These are phyloP conservation scores for Thecophora atra DNA, from an alignment of 2,888 invertebrate species.

Conservation along the genomic window DNA sequence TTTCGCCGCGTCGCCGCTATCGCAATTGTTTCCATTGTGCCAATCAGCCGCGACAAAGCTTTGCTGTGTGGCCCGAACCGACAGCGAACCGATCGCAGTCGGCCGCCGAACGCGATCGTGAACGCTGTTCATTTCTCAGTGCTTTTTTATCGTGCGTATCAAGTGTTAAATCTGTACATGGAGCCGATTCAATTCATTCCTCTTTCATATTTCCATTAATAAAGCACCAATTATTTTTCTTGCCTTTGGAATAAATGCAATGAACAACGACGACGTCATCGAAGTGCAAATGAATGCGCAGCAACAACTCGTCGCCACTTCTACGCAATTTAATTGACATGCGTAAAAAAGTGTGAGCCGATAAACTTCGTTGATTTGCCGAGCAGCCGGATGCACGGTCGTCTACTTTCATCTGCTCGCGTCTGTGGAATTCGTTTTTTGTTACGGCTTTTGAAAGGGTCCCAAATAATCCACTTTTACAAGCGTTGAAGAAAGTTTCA, in stretches of 20 bases:
- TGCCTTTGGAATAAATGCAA: background rate
- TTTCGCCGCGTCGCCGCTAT: conserved; percentile 16
- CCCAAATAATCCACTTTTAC: background rate
- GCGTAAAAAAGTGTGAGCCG: background rate
- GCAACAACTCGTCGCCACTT: too few species aligned
- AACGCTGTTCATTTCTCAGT: conserved; percentile 38
- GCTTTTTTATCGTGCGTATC: background rate
- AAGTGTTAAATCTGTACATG: background rate
- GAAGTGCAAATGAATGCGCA: background rate
- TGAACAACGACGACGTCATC: background rate
- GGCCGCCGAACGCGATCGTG: conserved; percentile 46
- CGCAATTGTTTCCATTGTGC: conserved; percentile 23
- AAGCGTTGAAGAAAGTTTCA: background rate
- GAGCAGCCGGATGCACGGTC: background rate
- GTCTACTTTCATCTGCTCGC: background rate
- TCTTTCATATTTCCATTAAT: background rate
- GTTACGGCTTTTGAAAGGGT: background rate
- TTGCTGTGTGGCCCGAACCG: conserved; percentile 7
- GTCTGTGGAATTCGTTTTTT: background rate
- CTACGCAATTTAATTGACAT: background rate
- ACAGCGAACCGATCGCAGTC: conserved; percentile 38
- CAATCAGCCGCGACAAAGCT: conserved; percentile 36
- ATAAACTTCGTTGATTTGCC: background rate
- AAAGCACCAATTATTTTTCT: background rate
- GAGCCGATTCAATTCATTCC: conserved; percentile 10